Conservation (phyloP, 30 jellyfish, hydroid and myxozoan genomes). For the Pelagia noctiluca region DNA sequence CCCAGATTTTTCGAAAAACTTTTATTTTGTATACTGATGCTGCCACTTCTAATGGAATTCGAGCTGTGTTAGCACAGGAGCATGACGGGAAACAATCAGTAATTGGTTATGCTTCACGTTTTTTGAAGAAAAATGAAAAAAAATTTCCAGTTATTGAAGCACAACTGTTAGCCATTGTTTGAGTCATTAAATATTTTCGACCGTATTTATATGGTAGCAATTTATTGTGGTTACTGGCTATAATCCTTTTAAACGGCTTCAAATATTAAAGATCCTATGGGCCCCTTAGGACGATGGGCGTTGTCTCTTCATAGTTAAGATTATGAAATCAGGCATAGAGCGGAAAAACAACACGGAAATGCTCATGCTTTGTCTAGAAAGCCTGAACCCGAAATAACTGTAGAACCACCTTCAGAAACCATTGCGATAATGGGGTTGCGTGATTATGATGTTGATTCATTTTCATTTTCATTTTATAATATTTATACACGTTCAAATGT, state of each 20-base stretch:
- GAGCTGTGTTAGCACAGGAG: slow-evolving; percentile 70
- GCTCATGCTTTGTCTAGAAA: slow-evolving; percentile 4
- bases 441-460: too few species aligned
- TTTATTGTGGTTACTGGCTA: slow-evolving; percentile 24
- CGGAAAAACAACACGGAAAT: slow-evolving; percentile 3
- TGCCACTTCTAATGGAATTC: slow-evolving; percentile 45
- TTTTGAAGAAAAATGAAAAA: slow-evolving; percentile 39
- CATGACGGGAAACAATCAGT: slow-evolving; percentile 44
- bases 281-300: slow-evolving; percentile 14
- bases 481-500: too few species aligned
- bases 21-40: slow-evolving; percentile 70
- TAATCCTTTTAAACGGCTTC: slow-evolving; percentile 11
- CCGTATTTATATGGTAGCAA: slow-evolving; percentile 10
- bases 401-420: too few species aligned
- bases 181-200: slow-evolving; percentile 19
- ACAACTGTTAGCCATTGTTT: slow-evolving; percentile 27
- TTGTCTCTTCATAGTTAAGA: neutral
- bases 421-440: too few species aligned
- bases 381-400: too few species aligned
- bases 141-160: slow-evolving; percentile 56
- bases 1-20: slow-evolving; percentile 41
- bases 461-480: too few species aligned
- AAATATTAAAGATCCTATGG: neutral
- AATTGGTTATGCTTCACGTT: slow-evolving; percentile 60
- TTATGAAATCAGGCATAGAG: neutral